phyloP scores from a whole-genome alignment of 1,140 invertebrate species.

The Euura saliciscinereae region DNA sequence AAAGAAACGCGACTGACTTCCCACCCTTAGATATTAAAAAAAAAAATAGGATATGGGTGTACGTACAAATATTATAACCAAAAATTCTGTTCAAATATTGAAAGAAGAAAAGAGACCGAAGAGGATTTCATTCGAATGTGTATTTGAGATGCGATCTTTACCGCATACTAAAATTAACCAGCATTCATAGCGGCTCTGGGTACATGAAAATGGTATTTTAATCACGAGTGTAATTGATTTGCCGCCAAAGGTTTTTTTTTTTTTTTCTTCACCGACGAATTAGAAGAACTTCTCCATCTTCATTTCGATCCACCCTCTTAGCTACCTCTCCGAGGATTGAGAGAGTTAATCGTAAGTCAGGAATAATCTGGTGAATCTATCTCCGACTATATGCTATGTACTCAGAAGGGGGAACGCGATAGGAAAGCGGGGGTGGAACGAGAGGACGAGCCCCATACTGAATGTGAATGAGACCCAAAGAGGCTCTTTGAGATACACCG shows the following conservation, averaged over 20 bases:
- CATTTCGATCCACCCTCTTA: background rate
- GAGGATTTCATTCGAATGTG: no score
- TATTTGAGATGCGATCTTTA: no score
- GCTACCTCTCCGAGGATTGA: background rate
- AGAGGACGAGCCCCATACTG: background rate
- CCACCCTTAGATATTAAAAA: no score
- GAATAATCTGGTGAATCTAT: constrained; percentile 3
- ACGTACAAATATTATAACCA: background rate
- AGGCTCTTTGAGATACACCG: no score
- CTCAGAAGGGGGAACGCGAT: background rate
- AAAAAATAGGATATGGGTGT: no score
- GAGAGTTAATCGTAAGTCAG: background rate
- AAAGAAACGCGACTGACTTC: no score
- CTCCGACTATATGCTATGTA: background rate
- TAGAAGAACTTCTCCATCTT: background rate
- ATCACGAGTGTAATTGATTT: constrained; percentile 3
- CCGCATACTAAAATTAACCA: no score
- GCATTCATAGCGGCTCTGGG: no score
- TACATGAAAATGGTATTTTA: background rate
- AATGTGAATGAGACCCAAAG: background rate
- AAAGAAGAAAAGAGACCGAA: no score
- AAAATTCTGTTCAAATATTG: background rate
- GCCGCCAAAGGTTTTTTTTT: background rate
- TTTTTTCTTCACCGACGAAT: background rate
- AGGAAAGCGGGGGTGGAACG: background rate